Conservation (phyloP, 1,140 invertebrate genomes). For the Calephelis nemesis region DNA sequence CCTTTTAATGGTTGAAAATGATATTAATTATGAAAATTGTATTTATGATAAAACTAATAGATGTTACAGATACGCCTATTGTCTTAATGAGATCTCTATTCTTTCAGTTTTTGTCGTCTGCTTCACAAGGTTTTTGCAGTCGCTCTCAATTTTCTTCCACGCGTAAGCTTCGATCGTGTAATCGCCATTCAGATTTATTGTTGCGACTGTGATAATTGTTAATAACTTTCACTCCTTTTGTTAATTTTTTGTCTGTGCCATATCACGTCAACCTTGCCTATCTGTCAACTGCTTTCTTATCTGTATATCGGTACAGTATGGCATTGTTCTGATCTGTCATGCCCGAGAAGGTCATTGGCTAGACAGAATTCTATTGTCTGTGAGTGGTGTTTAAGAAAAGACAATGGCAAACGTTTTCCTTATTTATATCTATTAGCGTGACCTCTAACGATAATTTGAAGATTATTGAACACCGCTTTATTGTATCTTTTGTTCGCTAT, state of each 20-base stretch:
- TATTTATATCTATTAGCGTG: constrained; percentile 8
- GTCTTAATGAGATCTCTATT: constrained; percentile 10
- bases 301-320: constrained; percentile 40
- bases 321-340: constrained; percentile 39
- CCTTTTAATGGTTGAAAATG: no score
- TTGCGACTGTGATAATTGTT: constrained; percentile 29
- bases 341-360: constrained; percentile 13
- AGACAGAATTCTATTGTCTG: constrained; percentile 16
- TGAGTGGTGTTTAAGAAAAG: not conserved
- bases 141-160: constrained; percentile 26
- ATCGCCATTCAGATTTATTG: constrained; percentile 31
- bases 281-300: constrained; percentile 61
- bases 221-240: constrained; percentile 67
- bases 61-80: not conserved
- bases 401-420: constrained; percentile 13
- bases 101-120: constrained; percentile 22
- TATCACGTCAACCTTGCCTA: constrained; percentile 51
- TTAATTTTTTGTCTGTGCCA: constrained; percentile 50
- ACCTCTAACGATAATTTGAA: constrained; percentile 1
- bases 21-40: no score
- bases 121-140: constrained; percentile 24
- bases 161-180: constrained; percentile 37
- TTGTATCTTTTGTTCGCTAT: not conserved
- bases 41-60: not conserved
- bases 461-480: not conserved